Conservation (phyloP, 2,113 vertebrate species). For the Phyllostomus discolor region DNA sequence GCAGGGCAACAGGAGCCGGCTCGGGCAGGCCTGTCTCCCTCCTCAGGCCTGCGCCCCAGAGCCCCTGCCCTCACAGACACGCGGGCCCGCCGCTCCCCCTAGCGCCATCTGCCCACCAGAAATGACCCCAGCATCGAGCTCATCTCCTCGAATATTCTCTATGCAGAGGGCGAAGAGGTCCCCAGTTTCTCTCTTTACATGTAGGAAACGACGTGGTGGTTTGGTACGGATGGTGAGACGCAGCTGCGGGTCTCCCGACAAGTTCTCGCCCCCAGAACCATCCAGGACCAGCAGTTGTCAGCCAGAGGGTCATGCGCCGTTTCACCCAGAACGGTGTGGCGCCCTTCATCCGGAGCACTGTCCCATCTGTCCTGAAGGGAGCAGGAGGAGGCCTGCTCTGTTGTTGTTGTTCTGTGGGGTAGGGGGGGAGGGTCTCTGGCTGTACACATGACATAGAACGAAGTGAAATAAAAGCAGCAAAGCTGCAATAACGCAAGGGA, state of each 20-base stretch:
- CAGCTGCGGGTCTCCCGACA: not conserved
- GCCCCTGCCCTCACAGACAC: too few relatives aligned
- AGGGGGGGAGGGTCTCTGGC: not conserved
- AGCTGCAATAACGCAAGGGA: not conserved
- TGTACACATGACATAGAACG: not conserved
- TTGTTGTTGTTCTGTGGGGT: not conserved
- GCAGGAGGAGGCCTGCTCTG: not conserved
- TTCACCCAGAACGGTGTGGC: not conserved
- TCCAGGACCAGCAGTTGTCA: not conserved
- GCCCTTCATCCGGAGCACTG: conserved; percentile 52
- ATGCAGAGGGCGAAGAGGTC: not conserved
- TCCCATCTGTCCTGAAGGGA: not conserved
- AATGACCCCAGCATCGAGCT: not conserved
- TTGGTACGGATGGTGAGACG: not conserved
- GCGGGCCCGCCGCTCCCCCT: too few relatives aligned
- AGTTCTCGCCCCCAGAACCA: not conserved
- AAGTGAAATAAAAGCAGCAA: not conserved
- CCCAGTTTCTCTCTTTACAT: not conserved
- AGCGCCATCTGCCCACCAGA: not conserved
- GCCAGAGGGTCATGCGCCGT: not conserved
- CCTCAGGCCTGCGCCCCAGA: too few relatives aligned
- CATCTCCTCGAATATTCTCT: not conserved
- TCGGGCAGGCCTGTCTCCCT: not conserved
- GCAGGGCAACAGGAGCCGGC: not conserved
- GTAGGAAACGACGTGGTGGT: not conserved